Evolutionary conservation across 2,888 invertebrate species (phyloP).

Genomic region (Trilocha varians): DNA sequence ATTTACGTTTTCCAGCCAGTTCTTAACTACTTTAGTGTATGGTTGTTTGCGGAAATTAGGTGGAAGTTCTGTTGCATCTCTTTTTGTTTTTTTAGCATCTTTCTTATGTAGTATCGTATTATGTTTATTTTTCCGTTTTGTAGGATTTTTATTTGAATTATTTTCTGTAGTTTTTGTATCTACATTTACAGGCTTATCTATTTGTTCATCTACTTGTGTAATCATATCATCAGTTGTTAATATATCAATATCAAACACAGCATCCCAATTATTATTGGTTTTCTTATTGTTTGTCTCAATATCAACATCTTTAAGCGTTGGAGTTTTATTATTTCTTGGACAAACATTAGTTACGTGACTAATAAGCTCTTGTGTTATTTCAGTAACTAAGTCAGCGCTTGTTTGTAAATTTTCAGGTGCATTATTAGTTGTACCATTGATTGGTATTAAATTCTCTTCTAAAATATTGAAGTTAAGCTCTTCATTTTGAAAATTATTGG

Average conservation of each 20-base stretch:
- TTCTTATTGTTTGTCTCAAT: constrained; percentile 1
- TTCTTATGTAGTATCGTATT: constrained; percentile 20
- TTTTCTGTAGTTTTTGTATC: background rate
- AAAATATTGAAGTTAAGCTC: too few relatives aligned
- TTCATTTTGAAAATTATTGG: background rate
- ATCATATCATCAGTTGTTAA: constrained; percentile 11
- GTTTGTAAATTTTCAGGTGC: too few relatives aligned
- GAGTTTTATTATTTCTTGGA: too few relatives aligned
- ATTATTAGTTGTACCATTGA: too few relatives aligned
- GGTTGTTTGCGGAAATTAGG: constrained; percentile 32
- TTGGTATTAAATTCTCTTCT: too few relatives aligned
- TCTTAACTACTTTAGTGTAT: constrained; percentile 41
- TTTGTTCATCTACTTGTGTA: background rate
- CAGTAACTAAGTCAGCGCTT: too few relatives aligned
- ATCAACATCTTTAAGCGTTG: background rate
- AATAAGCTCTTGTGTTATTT: too few relatives aligned
- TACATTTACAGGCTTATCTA: background rate
- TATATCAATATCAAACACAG: constrained; percentile 47
- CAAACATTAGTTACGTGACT: too few relatives aligned
- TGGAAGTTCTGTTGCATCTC: constrained; percentile 14
- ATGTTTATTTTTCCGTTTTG: constrained; percentile 25
- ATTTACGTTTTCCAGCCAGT: constrained; percentile 41
- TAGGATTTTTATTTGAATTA: background rate
- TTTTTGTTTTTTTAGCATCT: constrained; percentile 32
- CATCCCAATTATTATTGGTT: constrained; percentile 26